Conservation (phyloP, 2,113 vertebrate species). For the Pygoscelis adeliae region DNA sequence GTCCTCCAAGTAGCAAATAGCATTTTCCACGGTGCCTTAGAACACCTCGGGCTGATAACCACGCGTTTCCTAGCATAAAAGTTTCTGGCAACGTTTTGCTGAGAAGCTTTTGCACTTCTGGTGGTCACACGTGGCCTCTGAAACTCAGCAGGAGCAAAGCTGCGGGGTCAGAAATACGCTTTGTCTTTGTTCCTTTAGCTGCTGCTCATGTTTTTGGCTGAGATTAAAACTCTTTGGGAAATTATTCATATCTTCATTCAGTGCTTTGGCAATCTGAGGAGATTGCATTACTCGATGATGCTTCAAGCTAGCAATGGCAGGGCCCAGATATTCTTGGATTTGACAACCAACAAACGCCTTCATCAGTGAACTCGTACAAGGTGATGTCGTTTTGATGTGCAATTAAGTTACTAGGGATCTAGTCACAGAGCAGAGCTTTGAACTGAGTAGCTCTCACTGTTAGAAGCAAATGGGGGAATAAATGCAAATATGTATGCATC, state of each 20-base stretch:
- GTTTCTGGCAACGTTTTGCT: neutral
- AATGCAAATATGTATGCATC: rapidly evolving
- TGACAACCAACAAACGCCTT: neutral
- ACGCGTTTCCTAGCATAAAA: neutral
- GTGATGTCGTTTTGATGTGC: neutral
- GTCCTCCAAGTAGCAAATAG: neutral
- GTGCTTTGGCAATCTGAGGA: neutral
- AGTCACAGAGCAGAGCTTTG: conserved; percentile 21
- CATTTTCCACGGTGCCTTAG: rapidly evolving
- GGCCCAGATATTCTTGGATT: neutral
- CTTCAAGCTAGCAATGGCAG: neutral
- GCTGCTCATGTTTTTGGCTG: neutral
- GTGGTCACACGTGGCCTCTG: neutral
- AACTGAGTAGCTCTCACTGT: neutral
- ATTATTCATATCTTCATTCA: neutral
- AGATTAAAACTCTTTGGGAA: neutral
- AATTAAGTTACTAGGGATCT: conserved; percentile 12
- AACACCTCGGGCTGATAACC: neutral
- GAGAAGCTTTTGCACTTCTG: neutral
- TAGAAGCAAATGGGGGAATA: neutral
- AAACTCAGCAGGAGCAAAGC: neutral
- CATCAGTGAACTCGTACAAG: neutral
- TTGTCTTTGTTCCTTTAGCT: neutral
- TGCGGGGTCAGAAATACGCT: rapidly evolving
- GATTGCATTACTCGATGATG: neutral